Conservation (phyloP, 2,113 vertebrate genomes). For the Etheostoma cragini region DNA sequence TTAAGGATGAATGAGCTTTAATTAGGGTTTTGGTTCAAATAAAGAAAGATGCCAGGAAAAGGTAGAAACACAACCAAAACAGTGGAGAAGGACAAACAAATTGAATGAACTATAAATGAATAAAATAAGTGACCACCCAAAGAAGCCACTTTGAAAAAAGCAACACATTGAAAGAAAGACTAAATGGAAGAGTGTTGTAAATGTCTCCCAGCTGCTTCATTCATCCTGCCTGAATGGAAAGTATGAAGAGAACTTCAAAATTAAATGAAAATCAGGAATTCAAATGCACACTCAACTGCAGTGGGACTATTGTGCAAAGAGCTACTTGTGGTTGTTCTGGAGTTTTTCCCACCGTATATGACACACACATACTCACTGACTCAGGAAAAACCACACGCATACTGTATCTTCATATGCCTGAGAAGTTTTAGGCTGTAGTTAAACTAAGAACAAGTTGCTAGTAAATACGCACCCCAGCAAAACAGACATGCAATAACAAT, state of each 20-base stretch:
- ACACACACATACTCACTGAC: slow-evolving; percentile 17
- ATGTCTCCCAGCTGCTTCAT: slow-evolving; percentile 62
- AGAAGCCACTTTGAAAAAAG: not conserved
- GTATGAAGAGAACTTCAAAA: slow-evolving; percentile 56
- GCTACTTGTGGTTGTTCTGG: slow-evolving; percentile 47
- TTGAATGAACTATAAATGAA: not conserved
- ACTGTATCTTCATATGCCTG: slow-evolving; percentile 52
- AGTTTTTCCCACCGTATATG: slow-evolving; percentile 48
- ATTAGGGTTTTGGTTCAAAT: slow-evolving; percentile 48
- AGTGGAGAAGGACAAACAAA: not conserved
- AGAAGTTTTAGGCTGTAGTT: slow-evolving; percentile 48
- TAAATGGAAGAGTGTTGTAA: slow-evolving; percentile 1
- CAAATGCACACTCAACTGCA: slow-evolving; percentile 22
- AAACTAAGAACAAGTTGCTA: slow-evolving; percentile 35
- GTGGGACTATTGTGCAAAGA: slow-evolving; percentile 47
- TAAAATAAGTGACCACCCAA: not conserved
- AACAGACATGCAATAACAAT: not conserved
- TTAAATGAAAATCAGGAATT: slow-evolving; percentile 61
- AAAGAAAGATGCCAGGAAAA: slow-evolving; percentile 5
- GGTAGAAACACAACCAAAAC: not conserved
- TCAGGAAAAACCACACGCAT: slow-evolving; percentile 51
- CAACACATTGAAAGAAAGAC: not conserved
- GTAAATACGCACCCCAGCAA: not conserved
- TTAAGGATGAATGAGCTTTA: slow-evolving; percentile 44
- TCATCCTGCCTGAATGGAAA: slow-evolving; percentile 45